Evolutionary conservation across 2,113 vertebrate species (phyloP).

Genomic region (Mesembrinibis cayennensis): DNA sequence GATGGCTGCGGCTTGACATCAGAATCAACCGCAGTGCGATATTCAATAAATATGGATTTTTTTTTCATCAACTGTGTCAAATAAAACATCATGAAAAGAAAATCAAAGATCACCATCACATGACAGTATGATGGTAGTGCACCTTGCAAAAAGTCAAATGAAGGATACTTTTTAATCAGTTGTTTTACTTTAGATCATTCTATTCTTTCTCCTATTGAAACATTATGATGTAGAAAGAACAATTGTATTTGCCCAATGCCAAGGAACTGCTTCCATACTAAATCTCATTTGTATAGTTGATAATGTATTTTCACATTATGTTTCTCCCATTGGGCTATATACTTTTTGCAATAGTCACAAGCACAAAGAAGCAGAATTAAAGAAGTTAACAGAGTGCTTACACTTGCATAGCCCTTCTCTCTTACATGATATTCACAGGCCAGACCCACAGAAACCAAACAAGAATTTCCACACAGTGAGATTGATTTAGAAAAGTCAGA

Average conservation of each 20-base stretch:
- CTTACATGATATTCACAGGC: neutral
- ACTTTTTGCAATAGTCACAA: neutral
- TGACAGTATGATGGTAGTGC: neutral
- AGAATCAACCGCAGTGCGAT: neutral
- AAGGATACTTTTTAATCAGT: neutral
- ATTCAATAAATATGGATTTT: conserved; percentile 53
- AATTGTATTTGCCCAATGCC: neutral
- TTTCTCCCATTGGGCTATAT: neutral
- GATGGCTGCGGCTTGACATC: neutral
- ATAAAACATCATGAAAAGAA: conserved; percentile 37
- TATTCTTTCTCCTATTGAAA: neutral
- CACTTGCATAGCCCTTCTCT: neutral
- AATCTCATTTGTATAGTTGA: neutral
- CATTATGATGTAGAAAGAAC: neutral
- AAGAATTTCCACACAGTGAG: neutral
- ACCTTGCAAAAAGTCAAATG: conserved; percentile 24
- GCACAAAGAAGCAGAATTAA: neutral
- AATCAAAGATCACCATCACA: conserved; percentile 44
- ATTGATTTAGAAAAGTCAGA: neutral
- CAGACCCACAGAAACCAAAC: neutral
- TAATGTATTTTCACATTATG: neutral
- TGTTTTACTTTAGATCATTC: neutral
- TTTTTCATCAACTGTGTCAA: conserved; percentile 39
- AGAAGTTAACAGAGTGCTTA: neutral
- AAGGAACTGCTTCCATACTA: neutral